These are phyloP conservation scores for Gymnorhina tibicen DNA, from an alignment of 2,113 vertebrate species.

Conservation along the genomic window DNA sequence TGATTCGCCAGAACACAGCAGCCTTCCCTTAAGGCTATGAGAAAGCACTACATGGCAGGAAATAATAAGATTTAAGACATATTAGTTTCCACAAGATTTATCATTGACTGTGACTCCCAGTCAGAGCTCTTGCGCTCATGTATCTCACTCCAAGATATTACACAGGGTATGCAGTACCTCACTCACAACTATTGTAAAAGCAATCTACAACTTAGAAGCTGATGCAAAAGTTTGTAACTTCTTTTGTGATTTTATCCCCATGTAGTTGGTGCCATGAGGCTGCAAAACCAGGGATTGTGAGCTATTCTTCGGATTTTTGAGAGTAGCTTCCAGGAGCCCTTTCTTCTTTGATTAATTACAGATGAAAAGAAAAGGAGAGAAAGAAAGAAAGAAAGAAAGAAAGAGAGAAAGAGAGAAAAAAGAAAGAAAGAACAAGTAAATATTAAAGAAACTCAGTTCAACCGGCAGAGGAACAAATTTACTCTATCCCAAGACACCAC, in stretches of 20 bases:
- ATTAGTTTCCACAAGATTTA: neutral
- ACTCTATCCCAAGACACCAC: fast-evolving
- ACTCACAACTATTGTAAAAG: neutral
- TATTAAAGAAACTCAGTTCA: neutral
- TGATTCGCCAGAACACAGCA: neutral
- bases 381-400: fast-evolving
- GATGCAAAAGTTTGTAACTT: neutral
- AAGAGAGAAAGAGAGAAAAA: fast-evolving
- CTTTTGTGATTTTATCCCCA: neutral
- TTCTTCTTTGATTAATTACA: neutral
- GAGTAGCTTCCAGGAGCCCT: fast-evolving
- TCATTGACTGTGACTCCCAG: too few species aligned
- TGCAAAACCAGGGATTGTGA: neutral
- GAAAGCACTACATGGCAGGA: neutral
- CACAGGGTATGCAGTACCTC: fast-evolving
- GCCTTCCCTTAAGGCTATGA: neutral
- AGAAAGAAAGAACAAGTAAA: neutral
- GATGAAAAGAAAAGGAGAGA: too few species aligned
- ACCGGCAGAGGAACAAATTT: neutral
- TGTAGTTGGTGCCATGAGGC: neutral
- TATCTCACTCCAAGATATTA: neutral
- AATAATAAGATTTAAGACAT: neutral
- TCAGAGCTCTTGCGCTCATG: neutral
- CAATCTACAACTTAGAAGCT: neutral
- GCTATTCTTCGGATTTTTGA: neutral